Conservation (phyloP, 2,888 invertebrate genomes). For the Acanthacorydalis orientalis region DNA sequence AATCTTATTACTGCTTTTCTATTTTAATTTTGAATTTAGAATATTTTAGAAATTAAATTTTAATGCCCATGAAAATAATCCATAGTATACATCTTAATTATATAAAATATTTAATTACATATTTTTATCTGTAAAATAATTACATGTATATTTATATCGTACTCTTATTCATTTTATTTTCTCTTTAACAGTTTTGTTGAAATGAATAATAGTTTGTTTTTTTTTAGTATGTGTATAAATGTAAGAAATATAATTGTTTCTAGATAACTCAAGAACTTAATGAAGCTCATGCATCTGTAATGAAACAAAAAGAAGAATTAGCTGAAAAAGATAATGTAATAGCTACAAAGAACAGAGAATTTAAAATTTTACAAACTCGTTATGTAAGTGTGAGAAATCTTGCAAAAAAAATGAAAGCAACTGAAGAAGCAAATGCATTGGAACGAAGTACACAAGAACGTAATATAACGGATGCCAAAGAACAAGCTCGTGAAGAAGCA, state of each 20-base stretch:
- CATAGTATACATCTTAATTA: too few species aligned
- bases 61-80: too few species aligned
- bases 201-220: too few species aligned
- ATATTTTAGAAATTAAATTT: too few species aligned
- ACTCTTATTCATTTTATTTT: too few species aligned
- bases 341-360: slow-evolving; percentile 8
- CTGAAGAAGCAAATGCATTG: slow-evolving; percentile 21
- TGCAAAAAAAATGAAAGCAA: slow-evolving; percentile 78
- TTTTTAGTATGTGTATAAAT: too few species aligned
- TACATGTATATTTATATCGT: too few species aligned
- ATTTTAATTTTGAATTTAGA: too few species aligned
- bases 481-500: slow-evolving; percentile 26
- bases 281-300: slow-evolving; percentile 36
- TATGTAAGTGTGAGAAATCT: slow-evolving; percentile 68
- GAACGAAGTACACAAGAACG: slow-evolving; percentile 28
- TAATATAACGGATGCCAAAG: slow-evolving; percentile 23
- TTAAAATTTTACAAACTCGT: slow-evolving; percentile 28
- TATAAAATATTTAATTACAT: too few species aligned
- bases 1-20: too few species aligned
- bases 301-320: slow-evolving; percentile 37
- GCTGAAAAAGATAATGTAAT: neutral
- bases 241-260: slow-evolving; percentile 41
- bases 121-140: too few species aligned
- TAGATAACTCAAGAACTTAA: slow-evolving; percentile 46
- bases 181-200: too few species aligned